Evolutionary conservation across 2,888 invertebrate species (phyloP), one percentile per base, ranked within the genome.

Genomic region (Crepidodera aurea): DNA sequence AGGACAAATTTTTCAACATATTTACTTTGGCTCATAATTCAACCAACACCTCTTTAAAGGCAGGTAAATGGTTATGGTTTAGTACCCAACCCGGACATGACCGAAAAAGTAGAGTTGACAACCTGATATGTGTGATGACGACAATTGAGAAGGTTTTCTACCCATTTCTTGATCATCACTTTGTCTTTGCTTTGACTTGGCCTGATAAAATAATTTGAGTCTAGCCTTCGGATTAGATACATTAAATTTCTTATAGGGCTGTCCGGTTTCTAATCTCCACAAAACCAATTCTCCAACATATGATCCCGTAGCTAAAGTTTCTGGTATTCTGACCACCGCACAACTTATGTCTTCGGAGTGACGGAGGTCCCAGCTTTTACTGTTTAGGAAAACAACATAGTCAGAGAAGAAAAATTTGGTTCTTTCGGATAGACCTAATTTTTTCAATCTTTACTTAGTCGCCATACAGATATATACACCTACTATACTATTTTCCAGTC

Each of bases 231-330:
- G 87, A 72, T 86, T 83, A 65, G 83, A 83, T 67, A 86, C 86
- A 58, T 78, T 76, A 67, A 77, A 80, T 58, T 78, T 77, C 65
- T 79, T 81, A 60, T 89, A 90, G 0, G 91, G 88, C 76, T 92
- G 90, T 0, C 92, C 92, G 0, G 92, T 93, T 80, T 93, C 92
- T 57, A 93, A 81, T 68, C 89, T 87, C 93, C 94, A 94, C 68
- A 94, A 84, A 18, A 93, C 83, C 48, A 94, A 83, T 78, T 92
- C 91, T 0, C 94, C 94, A 70, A 88, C 89, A 78, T 91, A 91
- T 8, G 90, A 88, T 66, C 87, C 85, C 1, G 94, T 93, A 37
- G 88, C 92, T 22, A 94, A 79, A 13, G 90, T 84, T 74, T 89
- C 85, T 0, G 91, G 90, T 15, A 84, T 69, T 66, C 87, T 84